A percentile compares a stretch with the other conserved stretches of the same genome.
These are phyloP conservation scores for Furcifer pardalis DNA, from an alignment of 2,797 vertebrate species.

Conservation along the genomic window DNA sequence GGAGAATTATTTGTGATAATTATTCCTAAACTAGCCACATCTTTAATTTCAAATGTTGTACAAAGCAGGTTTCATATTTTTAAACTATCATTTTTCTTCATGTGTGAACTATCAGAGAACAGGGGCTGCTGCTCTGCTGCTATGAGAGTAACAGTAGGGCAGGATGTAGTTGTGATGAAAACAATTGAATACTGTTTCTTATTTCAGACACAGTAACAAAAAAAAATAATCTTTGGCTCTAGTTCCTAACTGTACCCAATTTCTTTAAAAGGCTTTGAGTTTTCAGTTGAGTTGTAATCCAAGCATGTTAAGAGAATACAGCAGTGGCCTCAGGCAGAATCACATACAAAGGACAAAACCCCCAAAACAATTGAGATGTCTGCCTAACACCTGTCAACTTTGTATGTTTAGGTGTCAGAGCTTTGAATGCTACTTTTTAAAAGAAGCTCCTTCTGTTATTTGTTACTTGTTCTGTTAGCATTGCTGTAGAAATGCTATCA, in stretches of 20 bases:
- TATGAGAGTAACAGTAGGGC: background rate
- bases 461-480: too few relatives aligned
- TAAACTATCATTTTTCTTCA: background rate
- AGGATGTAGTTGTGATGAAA: background rate
- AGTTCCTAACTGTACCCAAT: background rate
- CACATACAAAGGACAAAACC: background rate
- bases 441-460: too few relatives aligned
- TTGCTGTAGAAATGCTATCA: too few relatives aligned
- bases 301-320: background rate
- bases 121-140: background rate
- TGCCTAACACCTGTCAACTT: background rate
- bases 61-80: slow-evolving; percentile 11
- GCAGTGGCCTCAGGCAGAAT: background rate
- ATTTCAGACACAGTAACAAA: background rate
- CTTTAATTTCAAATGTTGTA: slow-evolving; percentile 25
- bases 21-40: slow-evolving; percentile 31
- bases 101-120: background rate
- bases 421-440: too few relatives aligned
- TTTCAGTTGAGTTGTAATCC: background rate
- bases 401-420: background rate
- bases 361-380: background rate
- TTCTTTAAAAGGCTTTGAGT: background rate
- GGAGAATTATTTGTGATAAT: slow-evolving; percentile 20
- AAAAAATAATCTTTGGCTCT: background rate
- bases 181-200: background rate